phyloP scores from a whole-genome alignment of 2,888 invertebrate species.

The Tubulanus polymorphus region DNA sequence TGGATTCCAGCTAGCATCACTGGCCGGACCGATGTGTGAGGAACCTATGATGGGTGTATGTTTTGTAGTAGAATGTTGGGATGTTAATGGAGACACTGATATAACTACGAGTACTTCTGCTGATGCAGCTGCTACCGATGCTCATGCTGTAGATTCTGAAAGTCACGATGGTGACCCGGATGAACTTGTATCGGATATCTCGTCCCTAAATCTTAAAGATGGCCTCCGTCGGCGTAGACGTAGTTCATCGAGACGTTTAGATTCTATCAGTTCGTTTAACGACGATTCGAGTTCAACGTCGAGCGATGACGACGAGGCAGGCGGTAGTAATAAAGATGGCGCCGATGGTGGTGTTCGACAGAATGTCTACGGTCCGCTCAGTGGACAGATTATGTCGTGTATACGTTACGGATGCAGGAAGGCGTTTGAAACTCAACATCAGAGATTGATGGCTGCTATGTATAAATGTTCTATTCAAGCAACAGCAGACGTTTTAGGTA shows the following conservation, averaged over 20 bases:
- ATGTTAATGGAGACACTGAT: constrained; percentile 48
- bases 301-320: background rate
- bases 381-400: constrained; percentile 86
- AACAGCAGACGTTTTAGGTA: constrained; percentile 82
- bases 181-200: background rate
- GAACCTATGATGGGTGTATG: constrained; percentile 92
- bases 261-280: background rate
- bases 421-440: constrained; percentile 84
- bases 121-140: background rate
- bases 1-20: constrained; percentile 64
- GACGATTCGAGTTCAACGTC: background rate
- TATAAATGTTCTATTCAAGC: constrained; percentile 79
- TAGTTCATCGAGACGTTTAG: background rate
- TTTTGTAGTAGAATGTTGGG: constrained; percentile 84
- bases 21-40: constrained; percentile 91
- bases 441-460: constrained; percentile 92
- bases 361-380: constrained; percentile 45
- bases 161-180: constrained; percentile 1
- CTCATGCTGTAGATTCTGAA: background rate
- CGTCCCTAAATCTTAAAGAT: no score
- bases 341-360: constrained; percentile 4
- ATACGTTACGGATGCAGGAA: constrained; percentile 82
- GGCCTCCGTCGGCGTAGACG: no score
- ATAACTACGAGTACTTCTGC: constrained; percentile 4
- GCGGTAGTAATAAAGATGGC: constrained; percentile 3